Evolutionary conservation across 2,797 vertebrate species (phyloP).

Genomic region (Eupleurogrammus muticus): DNA sequence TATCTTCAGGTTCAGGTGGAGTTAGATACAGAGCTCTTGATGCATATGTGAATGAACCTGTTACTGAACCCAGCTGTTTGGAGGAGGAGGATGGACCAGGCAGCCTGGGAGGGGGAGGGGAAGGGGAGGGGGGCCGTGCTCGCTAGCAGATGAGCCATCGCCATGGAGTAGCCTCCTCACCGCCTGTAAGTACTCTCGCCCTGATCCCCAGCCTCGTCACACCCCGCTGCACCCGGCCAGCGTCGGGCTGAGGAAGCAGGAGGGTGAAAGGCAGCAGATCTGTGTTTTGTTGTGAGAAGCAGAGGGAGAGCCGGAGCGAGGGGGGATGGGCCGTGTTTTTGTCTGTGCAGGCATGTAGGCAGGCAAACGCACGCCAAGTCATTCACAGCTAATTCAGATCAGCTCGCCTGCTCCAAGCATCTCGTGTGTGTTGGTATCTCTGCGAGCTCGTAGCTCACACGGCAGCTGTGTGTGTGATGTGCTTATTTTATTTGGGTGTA

Average conservation of each 20-base stretch:
- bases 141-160: slow-evolving; percentile 45
- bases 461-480: slow-evolving; percentile 5
- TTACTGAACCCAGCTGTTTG: slow-evolving; percentile 46
- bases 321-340: slow-evolving; percentile 73
- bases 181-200: slow-evolving; percentile 63
- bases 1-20: no score
- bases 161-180: slow-evolving; percentile 62
- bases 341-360: slow-evolving; percentile 46
- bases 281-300: slow-evolving; percentile 61
- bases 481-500: neutral
- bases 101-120: slow-evolving; percentile 5
- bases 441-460: slow-evolving; percentile 2
- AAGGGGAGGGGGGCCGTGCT: slow-evolving; percentile 13
- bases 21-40: no score
- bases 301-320: slow-evolving; percentile 14
- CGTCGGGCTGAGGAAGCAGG: slow-evolving; percentile 4
- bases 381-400: slow-evolving; percentile 30
- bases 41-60: slow-evolving; percentile 12
- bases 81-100: slow-evolving; percentile 16
- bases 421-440: slow-evolving; percentile 24
- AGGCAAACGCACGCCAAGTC: slow-evolving; percentile 41
- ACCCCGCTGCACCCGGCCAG: neutral
- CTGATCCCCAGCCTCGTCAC: slow-evolving; percentile 12
- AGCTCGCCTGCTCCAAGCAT: neutral
- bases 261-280: slow-evolving; percentile 70